A percentile compares a stretch with the other conserved stretches of the same genome.
These are phyloP conservation scores for Taurulus bubalis DNA, from an alignment of 2,113 vertebrate species.

Conservation along the genomic window DNA sequence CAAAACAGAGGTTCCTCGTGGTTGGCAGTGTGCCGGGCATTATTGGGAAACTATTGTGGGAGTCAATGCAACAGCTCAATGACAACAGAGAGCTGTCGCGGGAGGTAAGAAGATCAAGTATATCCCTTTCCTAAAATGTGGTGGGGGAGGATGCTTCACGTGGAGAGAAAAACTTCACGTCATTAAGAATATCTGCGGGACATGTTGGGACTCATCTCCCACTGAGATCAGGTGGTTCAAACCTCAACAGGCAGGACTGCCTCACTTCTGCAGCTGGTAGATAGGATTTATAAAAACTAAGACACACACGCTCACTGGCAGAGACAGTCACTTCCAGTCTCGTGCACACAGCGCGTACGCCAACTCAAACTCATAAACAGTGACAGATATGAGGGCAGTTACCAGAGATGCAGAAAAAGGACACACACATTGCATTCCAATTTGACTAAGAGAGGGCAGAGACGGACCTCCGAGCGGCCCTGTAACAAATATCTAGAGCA, in stretches of 20 bases:
- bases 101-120: constrained; percentile 66
- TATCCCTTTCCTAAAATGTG: constrained; percentile 39
- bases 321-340: constrained; percentile 19
- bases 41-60: constrained; percentile 61
- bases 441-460: constrained; percentile 58
- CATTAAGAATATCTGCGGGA: constrained; percentile 63
- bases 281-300: constrained; percentile 57
- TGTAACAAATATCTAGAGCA: constrained; percentile 39
- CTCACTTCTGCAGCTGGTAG: constrained; percentile 48
- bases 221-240: constrained; percentile 60
- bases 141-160: constrained; percentile 14
- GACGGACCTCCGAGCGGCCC: constrained; percentile 40
- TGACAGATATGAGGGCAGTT: constrained; percentile 53
- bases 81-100: constrained; percentile 53
- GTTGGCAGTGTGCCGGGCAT: constrained; percentile 55
- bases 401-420: constrained; percentile 49
- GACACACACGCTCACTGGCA: constrained; percentile 17
- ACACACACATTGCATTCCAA: constrained; percentile 47
- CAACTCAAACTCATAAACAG: constrained; percentile 54
- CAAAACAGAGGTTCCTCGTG: constrained; percentile 71
- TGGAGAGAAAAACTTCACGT: constrained; percentile 47
- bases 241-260: constrained; percentile 33
- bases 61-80: constrained; percentile 62
- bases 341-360: constrained; percentile 29
- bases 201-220: constrained; percentile 52